A percentile compares a stretch with the other conserved stretches of the same genome.
Conservation (phyloP, 1,140 invertebrate species). For the Drosophila novamexicana region DNA sequence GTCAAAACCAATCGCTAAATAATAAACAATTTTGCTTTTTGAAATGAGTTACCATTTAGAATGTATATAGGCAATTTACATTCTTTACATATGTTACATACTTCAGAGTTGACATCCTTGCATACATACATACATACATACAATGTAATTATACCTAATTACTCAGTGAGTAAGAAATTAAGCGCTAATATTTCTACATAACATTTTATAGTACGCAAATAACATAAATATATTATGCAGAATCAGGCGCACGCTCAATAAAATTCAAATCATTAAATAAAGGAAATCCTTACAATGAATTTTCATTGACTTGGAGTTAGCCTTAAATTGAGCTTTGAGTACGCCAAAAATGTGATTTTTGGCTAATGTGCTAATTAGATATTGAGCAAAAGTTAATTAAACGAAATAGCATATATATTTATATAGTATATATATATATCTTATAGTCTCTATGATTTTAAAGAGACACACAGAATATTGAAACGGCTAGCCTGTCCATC, state of each 20-base stretch:
- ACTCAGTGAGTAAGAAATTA: constrained; percentile 8
- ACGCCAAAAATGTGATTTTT: constrained; percentile 50
- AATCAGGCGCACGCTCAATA: constrained; percentile 19
- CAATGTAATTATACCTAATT: background rate
- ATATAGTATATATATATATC: no score
- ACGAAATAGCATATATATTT: no score
- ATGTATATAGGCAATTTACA: constrained; percentile 38
- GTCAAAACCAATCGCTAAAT: constrained; percentile 25
- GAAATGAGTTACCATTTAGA: constrained; percentile 65
- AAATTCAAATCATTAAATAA: constrained; percentile 34
- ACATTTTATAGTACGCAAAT: constrained; percentile 22
- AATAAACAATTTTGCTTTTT: constrained; percentile 54
- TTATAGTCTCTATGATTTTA: no score
- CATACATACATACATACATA: background rate
- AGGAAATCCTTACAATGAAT: constrained; percentile 13
- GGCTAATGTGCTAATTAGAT: constrained; percentile 17
- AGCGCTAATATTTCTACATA: constrained; percentile 3
- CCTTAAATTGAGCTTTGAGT: constrained; percentile 65
- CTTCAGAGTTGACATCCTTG: constrained; percentile 2
- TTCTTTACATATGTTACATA: constrained; percentile 1
- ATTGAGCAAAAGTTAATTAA: no score
- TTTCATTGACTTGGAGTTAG: constrained; percentile 42
- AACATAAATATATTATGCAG: constrained; percentile 38
- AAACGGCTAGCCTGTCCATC: no score
- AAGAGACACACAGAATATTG: no score